Evolutionary conservation across 2,888 invertebrate genomes (phyloP).

Genomic region (Gnatocerus cornutus): DNA sequence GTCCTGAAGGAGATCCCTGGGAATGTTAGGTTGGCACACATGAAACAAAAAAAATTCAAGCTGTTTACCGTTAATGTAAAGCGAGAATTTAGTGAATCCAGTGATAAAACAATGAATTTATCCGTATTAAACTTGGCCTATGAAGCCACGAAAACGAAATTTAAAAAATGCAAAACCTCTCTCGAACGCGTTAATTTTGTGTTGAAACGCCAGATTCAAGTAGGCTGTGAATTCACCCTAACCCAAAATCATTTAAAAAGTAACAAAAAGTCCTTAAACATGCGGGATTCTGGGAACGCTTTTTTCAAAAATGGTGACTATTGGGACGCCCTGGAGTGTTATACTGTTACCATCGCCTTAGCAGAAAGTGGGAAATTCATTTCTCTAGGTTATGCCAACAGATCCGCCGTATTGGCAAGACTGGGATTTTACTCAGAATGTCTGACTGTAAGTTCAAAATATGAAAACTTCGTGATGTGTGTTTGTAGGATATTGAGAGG

Average conservation of each 20-base stretch:
- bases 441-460: slow-evolving; percentile 66
- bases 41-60: too few species aligned
- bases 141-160: not conserved
- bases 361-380: slow-evolving; percentile 76
- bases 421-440: slow-evolving; percentile 78
- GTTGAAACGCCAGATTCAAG: not conserved
- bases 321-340: slow-evolving; percentile 68
- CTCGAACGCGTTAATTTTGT: not conserved
- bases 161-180: not conserved
- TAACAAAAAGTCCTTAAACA: not conserved
- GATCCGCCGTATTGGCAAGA: slow-evolving; percentile 81
- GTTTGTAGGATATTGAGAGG: slow-evolving; percentile 75
- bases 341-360: slow-evolving; percentile 77
- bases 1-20: too few species aligned
- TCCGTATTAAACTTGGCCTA: too few species aligned
- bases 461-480: slow-evolving; percentile 34
- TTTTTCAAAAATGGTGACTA: not conserved
- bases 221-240: not conserved
- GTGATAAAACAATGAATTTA: too few species aligned
- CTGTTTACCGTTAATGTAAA: too few species aligned
- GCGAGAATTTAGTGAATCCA: too few species aligned
- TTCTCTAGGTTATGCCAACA: slow-evolving; percentile 77
- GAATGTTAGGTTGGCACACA: too few species aligned
- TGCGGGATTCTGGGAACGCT: not conserved
- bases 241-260: not conserved